Base-by-base conservation (phyloP, 2,888 invertebrate species). In the Xestoiulus laeticollis region DNA sequence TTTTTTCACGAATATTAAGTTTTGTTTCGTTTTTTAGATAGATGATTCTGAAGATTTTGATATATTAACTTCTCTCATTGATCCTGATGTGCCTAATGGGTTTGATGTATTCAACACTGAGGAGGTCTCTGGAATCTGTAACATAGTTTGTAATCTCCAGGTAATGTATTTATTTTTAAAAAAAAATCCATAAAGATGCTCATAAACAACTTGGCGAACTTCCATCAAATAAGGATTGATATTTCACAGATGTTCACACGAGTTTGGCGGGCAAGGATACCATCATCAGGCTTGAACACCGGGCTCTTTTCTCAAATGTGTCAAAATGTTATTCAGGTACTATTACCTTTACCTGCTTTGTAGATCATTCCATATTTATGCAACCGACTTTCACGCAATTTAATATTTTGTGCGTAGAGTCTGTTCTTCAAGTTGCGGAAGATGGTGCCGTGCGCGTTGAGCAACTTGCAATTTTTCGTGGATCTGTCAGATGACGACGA, bases 361-460 rank as follows among this genome's bases (percentile, higher is more conserved):
- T 26, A 68, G 68, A 68, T 26, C 10, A 12, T 26, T 12, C 19
- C 33, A 1, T 26, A n/a, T 16, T n/a, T 26, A 19, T 86, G 32
- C 44, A 32, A 85, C 8, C 30, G 26, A 12, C n/a, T 26, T 68
- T 68, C n/a, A 68, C 12, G 26, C 68, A 8, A 6, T 22, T 22
- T 26, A 68, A 68, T 10, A 68, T 2, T 68, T 6, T 68, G 8
- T 87, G 26, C 6, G 33, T 59, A 95, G 93, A 95, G 95, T 89
- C 95, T 98, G 86, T 96, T 95, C 91, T 98, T 98, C 93, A 98
- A 98, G 92, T 93, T 98, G 90, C 94, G 98, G 16, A 94, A 96
- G 19, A 95, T 97, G 95, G 95, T 95, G 89, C 98, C 98, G 0
- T 97, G 96, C 92, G 96, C 96, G 22, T 93, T 98, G 26, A 95